Evolutionary conservation across 2,113 vertebrate species (phyloP).

Genomic region (Phalacrocorax pelagicus): DNA sequence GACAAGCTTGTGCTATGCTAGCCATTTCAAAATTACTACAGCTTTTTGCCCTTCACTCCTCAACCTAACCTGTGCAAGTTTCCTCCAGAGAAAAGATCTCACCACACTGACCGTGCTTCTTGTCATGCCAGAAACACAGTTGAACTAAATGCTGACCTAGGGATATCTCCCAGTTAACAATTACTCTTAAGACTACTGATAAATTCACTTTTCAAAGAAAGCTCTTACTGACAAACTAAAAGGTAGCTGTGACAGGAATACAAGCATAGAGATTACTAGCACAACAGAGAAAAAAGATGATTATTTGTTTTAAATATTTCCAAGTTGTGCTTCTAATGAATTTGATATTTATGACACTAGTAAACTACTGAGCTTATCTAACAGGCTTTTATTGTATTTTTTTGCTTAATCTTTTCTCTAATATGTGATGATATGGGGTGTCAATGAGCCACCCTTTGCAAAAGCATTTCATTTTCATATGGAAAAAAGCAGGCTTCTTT

Average conservation of each 20-base stretch:
- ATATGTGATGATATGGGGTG: not conserved
- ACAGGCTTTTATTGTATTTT: not conserved
- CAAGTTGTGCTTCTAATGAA: not conserved
- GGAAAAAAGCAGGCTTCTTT: not conserved
- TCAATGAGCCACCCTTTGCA: not conserved
- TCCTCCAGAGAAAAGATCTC: not conserved
- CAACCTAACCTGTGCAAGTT: not conserved
- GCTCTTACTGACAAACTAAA: not conserved
- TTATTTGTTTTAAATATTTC: not conserved
- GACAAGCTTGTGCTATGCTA: not conserved
- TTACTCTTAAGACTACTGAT: not conserved
- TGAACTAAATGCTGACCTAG: not conserved
- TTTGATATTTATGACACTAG: not conserved
- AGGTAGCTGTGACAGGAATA: not conserved
- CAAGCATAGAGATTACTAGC: not conserved
- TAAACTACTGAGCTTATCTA: not conserved
- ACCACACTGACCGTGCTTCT: rapidly evolving
- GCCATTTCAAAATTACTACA: not conserved
- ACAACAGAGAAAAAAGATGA: not conserved
- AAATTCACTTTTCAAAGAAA: not conserved
- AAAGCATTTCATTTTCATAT: not conserved
- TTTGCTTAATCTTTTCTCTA: not conserved
- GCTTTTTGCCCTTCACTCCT: not conserved
- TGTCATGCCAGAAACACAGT: not conserved
- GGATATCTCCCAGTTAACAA: not conserved